Evolutionary conservation across 2,797 vertebrate species (phyloP).

Genomic region (Acanthurus leucopareius): DNA sequence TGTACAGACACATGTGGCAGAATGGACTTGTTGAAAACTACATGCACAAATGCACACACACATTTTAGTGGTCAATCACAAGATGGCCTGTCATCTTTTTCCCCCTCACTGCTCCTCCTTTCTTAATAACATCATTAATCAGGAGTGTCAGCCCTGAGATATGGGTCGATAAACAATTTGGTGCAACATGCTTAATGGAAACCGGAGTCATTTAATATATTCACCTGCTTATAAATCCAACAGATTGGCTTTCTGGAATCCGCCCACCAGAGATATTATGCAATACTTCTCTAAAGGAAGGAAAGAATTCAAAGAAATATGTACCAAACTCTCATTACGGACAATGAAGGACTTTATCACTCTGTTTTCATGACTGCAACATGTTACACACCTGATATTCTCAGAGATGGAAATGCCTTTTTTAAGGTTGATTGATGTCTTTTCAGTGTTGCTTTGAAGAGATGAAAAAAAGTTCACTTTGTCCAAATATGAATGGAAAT

Average conservation of each 20-base stretch:
- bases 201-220: constrained; percentile 80
- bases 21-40: constrained; percentile 39
- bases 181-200: constrained; percentile 81
- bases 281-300: constrained; percentile 18
- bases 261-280: constrained; percentile 41
- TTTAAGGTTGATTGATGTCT: background rate
- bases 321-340: background rate
- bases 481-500: constrained; percentile 11
- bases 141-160: constrained; percentile 74
- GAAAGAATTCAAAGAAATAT: constrained; percentile 3
- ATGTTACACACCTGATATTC: constrained; percentile 1
- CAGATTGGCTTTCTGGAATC: constrained; percentile 57
- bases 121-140: constrained; percentile 84
- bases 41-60: constrained; percentile 38
- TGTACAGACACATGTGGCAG: constrained; percentile 34
- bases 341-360: background rate
- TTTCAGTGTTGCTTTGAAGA: constrained; percentile 2
- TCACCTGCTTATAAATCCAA: constrained; percentile 76
- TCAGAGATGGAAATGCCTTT: background rate
- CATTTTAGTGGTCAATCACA: constrained; percentile 63
- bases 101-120: constrained; percentile 65
- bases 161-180: constrained; percentile 86
- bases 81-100: constrained; percentile 70
- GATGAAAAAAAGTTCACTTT: background rate
- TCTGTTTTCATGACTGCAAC: background rate